Percentiles rank a stretch among this genome's conserved stretches.
Evolutionary conservation across 2,113 vertebrate species (phyloP).

Genomic region (Phaetusa simplex): DNA sequence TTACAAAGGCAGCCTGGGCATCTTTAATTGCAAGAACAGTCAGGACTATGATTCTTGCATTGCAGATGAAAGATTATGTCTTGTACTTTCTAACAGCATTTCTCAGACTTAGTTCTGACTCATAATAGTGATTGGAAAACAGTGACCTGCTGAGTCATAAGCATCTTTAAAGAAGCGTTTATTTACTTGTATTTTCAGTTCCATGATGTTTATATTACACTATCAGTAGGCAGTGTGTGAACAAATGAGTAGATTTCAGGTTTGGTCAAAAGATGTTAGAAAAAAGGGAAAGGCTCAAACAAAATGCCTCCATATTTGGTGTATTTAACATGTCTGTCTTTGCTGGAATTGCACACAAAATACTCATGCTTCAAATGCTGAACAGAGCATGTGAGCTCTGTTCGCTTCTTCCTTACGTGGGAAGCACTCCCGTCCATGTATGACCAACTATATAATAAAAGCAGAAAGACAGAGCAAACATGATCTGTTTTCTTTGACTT

Average conservation of each 20-base stretch:
- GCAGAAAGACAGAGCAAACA: neutral
- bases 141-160: constrained; percentile 22
- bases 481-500: constrained; percentile 14
- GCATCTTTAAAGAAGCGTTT: neutral
- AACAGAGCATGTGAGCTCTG: neutral
- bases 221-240: neutral
- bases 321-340: neutral
- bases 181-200: constrained; percentile 7
- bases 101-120: constrained; percentile 17
- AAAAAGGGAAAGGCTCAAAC: neutral
- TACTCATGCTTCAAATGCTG: neutral
- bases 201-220: neutral
- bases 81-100: neutral
- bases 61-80: neutral
- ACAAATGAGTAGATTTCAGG: neutral
- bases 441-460: neutral
- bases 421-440: neutral
- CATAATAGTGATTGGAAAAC: constrained; percentile 3
- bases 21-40: neutral
- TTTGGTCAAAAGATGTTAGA: neutral
- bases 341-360: neutral
- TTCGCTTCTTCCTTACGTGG: neutral
- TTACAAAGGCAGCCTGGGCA: neutral
- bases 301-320: neutral
- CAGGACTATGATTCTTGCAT: neutral